Evolutionary conservation across 1,140 invertebrate species (phyloP).

Genomic region (Centruroides sculpturatus): DNA sequence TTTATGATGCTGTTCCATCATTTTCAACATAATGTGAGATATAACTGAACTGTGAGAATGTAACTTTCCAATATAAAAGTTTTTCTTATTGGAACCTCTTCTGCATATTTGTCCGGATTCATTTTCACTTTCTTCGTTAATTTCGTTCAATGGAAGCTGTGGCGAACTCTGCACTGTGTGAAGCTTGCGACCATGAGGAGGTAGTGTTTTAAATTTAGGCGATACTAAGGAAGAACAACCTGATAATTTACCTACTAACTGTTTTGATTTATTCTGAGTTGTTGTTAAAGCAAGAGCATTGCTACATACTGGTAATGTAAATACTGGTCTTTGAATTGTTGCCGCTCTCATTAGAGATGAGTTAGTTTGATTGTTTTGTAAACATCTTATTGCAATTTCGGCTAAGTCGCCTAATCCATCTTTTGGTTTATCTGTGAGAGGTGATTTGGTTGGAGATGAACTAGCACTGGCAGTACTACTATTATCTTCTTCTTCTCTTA

Average conservation of each 20-base stretch:
- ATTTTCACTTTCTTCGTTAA: constrained; percentile 48
- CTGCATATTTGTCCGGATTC: constrained; percentile 4
- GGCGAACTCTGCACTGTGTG: constrained; percentile 40
- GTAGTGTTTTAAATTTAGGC: not conserved
- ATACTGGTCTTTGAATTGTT: not conserved
- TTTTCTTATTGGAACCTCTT: not conserved
- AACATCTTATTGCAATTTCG: too few relatives aligned
- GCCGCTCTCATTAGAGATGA: not conserved
- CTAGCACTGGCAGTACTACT: constrained; percentile 6
- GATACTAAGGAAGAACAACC: not conserved
- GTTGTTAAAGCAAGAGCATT: not conserved
- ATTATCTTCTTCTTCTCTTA: constrained; percentile 47
- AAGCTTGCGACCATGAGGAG: constrained; percentile 26
- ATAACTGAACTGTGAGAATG: constrained; percentile 4
- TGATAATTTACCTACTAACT: too few relatives aligned
- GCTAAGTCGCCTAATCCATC: too few relatives aligned
- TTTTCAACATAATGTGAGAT: constrained; percentile 7
- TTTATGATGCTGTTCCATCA: constrained; percentile 9
- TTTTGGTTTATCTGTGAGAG: not conserved
- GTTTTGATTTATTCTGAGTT: too few relatives aligned
- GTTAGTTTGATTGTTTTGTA: too few relatives aligned
- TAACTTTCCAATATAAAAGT: constrained; percentile 5
- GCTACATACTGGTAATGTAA: not conserved
- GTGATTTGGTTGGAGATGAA: constrained; percentile 12
- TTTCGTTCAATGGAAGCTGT: constrained; percentile 50